phyloP scores from a whole-genome alignment of 2,113 vertebrate species.

The Fulica atra region DNA sequence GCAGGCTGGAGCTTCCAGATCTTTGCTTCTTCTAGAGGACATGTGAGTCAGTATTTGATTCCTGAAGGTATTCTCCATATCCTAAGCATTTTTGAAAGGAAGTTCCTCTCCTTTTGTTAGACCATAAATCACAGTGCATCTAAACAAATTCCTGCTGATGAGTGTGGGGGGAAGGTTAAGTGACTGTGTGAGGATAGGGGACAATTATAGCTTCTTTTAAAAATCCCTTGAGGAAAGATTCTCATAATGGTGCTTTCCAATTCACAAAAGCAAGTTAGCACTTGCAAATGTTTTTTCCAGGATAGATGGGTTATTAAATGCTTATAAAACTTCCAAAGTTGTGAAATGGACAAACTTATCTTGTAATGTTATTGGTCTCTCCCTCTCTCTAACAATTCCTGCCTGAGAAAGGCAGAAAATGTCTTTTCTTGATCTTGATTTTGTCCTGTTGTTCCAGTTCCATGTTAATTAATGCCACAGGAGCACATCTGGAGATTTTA shows the following conservation, averaged over 20 bases:
- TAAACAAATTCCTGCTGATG: not conserved
- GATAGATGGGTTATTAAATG: not conserved
- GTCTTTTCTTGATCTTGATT: conserved; percentile 12
- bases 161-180: not conserved
- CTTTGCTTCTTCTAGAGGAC: not conserved
- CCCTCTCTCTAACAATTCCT: not conserved
- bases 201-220: not conserved
- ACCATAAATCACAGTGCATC: not conserved
- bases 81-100: not conserved
- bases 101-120: not conserved
- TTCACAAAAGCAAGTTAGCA: not conserved
- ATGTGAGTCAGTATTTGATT: not conserved
- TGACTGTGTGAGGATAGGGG: not conserved
- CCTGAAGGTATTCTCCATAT: not conserved
- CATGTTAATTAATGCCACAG: conserved; percentile 7
- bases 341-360: not conserved
- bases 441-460: conserved; percentile 8
- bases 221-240: not conserved
- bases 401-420: not conserved
- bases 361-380: not conserved
- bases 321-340: not conserved
- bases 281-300: not conserved
- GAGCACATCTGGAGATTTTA: not conserved
- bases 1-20: not conserved
- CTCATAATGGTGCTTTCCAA: not conserved